Evolutionary conservation across 2,888 invertebrate species (phyloP), one percentile per base, ranked within the genome.

Genomic region (Amphipoea lucens): DNA sequence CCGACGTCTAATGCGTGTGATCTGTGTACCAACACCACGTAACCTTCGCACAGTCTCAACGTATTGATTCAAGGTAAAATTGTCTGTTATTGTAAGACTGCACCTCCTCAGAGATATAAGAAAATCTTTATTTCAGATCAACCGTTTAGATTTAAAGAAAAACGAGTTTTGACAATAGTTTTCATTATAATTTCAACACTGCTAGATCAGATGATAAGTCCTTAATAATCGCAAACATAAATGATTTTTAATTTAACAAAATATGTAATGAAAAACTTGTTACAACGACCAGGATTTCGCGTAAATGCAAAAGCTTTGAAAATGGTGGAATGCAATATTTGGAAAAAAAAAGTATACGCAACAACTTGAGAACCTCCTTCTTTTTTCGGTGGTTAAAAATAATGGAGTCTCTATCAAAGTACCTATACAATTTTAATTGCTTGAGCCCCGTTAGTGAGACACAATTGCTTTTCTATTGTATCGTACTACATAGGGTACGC

Each of bases 11-110:
- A 90, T 87, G 90, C 84, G 86, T 88, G 72, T 63, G 82, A 73
- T 84, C 65, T 69, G 84, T 72, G 79, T 83, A 87, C 89, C 86
- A 88, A 81, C 82, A 87, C 88, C 86, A 87, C 80, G 78, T 79
- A 81, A 86, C 83, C 82, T 85, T 85, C 73, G 73, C 68, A 75
- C 80, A 68, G 72, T 72, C 72, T 62, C 45, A 76, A 84, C 74
- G 69, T 87, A 45, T 83, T 75, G 29, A 74, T 73, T 86, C 84
- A 83, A 85, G 83, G 85, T 71, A 71, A 81, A 74, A 74, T 66
- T 68, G 57, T 51, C 51, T 70, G 45, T 76, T 73, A 85, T 67
- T 81, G 63, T 76, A 36, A 54, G 29, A 60, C 42, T 62, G 45
- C 36, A 60, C n/a, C 57, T 69, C 65, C n/a, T 63, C 14, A 14